Percentiles rank a stretch among this genome's conserved stretches.
Evolutionary conservation across 2,888 invertebrate genomes (phyloP).

Genomic region (Margaritifera margaritifera): DNA sequence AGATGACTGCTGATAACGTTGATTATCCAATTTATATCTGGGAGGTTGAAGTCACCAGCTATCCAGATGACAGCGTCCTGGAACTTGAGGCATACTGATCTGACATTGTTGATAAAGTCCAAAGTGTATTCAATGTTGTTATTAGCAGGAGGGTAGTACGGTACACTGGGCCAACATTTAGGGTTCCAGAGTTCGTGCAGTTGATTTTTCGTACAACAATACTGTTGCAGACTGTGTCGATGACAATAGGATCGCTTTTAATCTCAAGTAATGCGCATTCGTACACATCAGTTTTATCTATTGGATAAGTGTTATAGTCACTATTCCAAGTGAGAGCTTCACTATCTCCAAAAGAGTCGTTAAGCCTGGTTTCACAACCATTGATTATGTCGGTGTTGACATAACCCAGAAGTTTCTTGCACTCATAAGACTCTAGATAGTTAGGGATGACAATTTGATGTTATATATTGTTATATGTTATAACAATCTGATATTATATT

Average conservation of each 20-base stretch:
- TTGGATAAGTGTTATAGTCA: conserved; percentile 4
- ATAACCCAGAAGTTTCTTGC: conserved; percentile 1
- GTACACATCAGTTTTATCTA: conserved; percentile 17
- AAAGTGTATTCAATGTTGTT: conserved; percentile 6
- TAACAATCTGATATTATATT: too few relatives aligned
- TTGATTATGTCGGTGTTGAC: conserved; percentile 11
- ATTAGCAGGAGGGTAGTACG: conserved; percentile 6
- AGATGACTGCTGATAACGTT: conserved; percentile 14
- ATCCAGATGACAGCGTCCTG: conserved; percentile 8
- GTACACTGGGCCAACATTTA: conserved; percentile 15
- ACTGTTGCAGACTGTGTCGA: conserved; percentile 5
- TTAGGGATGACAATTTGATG: too few relatives aligned
- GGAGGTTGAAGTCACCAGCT: conserved; percentile 9
- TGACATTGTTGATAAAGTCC: conserved; percentile 1
- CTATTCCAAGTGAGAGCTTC: conserved; percentile 12
- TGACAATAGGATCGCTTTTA: conserved; percentile 2
- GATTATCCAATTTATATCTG: conserved; percentile 17
- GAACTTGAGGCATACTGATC: background rate
- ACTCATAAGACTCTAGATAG: too few relatives aligned
- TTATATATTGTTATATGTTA: too few relatives aligned
- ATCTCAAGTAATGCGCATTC: conserved; percentile 9
- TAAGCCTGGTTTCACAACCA: conserved; percentile 21
- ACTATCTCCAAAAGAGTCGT: conserved; percentile 2
- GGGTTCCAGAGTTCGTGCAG: conserved; percentile 8
- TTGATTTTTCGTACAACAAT: conserved; percentile 7